Evolutionary conservation across 2,113 vertebrate genomes (phyloP).

Genomic region (Apteryx owenii): DNA sequence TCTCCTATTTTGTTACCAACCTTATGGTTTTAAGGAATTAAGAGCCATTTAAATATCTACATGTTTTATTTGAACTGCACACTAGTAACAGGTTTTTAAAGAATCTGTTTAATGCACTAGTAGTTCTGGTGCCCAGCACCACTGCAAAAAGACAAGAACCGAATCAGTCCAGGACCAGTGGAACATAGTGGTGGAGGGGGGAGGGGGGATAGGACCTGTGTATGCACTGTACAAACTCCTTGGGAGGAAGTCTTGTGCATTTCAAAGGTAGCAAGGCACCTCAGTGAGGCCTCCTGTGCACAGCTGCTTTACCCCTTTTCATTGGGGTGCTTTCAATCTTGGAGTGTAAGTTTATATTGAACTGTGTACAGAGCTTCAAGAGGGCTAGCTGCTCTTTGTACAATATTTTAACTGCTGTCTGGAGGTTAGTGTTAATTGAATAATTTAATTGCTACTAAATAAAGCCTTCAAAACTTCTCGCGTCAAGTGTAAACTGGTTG

Average conservation of each 20-base stretch:
- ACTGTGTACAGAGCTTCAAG: slow-evolving; percentile 58
- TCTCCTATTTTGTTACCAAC: slow-evolving; percentile 67
- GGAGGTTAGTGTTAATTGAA: slow-evolving; percentile 74
- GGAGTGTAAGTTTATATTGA: slow-evolving; percentile 62
- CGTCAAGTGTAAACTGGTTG: not conserved
- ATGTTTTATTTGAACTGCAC: slow-evolving; percentile 59
- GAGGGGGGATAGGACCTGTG: slow-evolving; percentile 13
- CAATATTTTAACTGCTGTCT: slow-evolving; percentile 75
- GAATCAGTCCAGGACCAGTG: slow-evolving; percentile 9
- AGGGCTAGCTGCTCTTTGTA: slow-evolving; percentile 71
- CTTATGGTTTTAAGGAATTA: slow-evolving; percentile 61
- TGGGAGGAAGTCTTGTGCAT: slow-evolving; percentile 52
- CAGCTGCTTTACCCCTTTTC: slow-evolving; percentile 78
- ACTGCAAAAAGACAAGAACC: slow-evolving; percentile 12
- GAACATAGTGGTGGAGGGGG: not conserved
- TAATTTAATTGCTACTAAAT: slow-evolving; percentile 82
- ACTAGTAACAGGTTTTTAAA: slow-evolving; percentile 48
- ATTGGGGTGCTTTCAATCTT: slow-evolving; percentile 72
- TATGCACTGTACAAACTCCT: slow-evolving; percentile 46
- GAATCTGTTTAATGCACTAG: slow-evolving; percentile 62
- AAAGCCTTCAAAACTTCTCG: slow-evolving; percentile 78
- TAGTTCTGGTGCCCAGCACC: slow-evolving; percentile 54
- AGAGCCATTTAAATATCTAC: slow-evolving; percentile 66
- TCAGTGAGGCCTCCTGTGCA: slow-evolving; percentile 71
- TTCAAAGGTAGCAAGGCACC: slow-evolving; percentile 64